Conservation (phyloP, 2,113 vertebrate genomes). For the Gadus macrocephalus region DNA sequence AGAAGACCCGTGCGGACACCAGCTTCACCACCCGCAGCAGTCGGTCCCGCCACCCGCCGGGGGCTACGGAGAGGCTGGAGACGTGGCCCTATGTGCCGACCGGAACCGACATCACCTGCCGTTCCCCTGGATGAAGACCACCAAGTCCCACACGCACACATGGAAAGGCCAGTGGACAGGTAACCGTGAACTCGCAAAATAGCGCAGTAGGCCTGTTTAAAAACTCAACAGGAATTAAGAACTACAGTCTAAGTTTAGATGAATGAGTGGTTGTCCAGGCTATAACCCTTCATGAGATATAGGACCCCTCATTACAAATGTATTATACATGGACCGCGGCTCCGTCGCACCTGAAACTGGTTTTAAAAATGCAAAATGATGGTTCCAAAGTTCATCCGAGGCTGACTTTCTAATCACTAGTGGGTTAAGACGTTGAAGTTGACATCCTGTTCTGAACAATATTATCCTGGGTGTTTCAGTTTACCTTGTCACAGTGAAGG, state of each 20-base stretch:
- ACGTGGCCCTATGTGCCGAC: slow-evolving; percentile 72
- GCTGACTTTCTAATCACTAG: neutral
- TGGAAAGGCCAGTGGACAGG: slow-evolving; percentile 97
- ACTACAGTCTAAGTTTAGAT: too few relatives aligned
- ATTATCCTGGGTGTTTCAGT: slow-evolving; percentile 42
- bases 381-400: slow-evolving; percentile 1
- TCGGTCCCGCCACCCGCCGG: slow-evolving; percentile 60
- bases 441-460: slow-evolving; percentile 38
- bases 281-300: too few relatives aligned
- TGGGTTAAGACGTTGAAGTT: neutral
- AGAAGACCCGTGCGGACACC: slow-evolving; percentile 80
- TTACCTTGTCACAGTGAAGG: slow-evolving; percentile 48
- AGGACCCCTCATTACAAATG: too few relatives aligned
- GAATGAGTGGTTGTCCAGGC: too few relatives aligned
- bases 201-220: too few relatives aligned
- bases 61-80: slow-evolving; percentile 75
- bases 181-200: slow-evolving; percentile 51
- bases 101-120: slow-evolving; percentile 80
- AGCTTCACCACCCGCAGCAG: slow-evolving; percentile 69
- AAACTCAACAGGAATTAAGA: too few relatives aligned
- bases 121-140: slow-evolving; percentile 98
- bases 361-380: neutral
- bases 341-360: too few relatives aligned
- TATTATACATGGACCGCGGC: too few relatives aligned
- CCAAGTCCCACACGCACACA: slow-evolving; percentile 85